Conservation (phyloP, 2,888 invertebrate genomes). For the Tortrix viridana region DNA sequence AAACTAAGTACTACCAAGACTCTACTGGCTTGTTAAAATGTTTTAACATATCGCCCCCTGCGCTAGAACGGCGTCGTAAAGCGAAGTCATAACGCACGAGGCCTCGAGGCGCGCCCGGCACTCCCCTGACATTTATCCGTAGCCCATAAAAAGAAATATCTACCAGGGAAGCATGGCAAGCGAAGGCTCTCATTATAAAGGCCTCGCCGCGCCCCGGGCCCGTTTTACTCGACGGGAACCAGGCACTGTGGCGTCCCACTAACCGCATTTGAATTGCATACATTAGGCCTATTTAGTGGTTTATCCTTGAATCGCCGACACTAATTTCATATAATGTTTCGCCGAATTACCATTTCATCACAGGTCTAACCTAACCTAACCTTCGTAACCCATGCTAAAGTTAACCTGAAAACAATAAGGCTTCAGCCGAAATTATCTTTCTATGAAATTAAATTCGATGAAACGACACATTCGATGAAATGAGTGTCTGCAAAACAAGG, state of each 20-base stretch:
- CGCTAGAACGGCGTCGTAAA: conserved; percentile 47
- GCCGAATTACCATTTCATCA: no score
- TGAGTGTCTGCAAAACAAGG: conserved; percentile 31
- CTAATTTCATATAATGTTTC: no score
- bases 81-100: conserved; percentile 60
- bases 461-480: no score
- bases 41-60: conserved; percentile 13
- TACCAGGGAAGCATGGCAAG: conserved; percentile 73
- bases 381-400: no score
- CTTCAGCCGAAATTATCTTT: no score
- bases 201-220: conserved; percentile 72
- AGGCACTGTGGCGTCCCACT: conserved; percentile 59
- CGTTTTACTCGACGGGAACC: conserved; percentile 52
- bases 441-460: no score
- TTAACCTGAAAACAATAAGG: no score
- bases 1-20: no score
- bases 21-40: conserved; percentile 5
- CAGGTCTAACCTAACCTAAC: no score
- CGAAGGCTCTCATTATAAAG: conserved; percentile 70
- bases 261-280: conserved; percentile 57
- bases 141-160: conserved; percentile 82
- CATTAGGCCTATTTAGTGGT: background rate
- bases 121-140: conserved; percentile 81
- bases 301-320: no score
- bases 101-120: conserved; percentile 64